A percentile compares a stretch with the other conserved stretches of the same genome.
These are phyloP conservation scores for Aegithalos caudatus DNA, from an alignment of 2,113 vertebrate species.

Conservation along the genomic window DNA sequence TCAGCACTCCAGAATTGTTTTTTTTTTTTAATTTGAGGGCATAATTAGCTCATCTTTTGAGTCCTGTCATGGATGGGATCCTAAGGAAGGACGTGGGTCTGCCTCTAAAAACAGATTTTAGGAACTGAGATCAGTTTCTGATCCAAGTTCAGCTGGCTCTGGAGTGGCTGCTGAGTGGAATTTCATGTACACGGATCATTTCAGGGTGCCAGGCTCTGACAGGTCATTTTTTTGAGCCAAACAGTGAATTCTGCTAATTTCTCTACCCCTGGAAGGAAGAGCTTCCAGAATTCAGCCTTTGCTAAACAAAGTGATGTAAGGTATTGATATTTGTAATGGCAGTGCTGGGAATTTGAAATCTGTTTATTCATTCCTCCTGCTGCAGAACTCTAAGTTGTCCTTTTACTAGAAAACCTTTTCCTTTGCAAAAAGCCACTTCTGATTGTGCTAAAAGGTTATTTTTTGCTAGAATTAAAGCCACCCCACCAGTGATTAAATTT, in stretches of 20 bases:
- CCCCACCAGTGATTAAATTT: background rate
- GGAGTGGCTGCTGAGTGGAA: background rate
- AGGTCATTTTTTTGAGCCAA: background rate
- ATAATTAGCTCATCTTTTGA: background rate
- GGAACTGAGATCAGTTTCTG: background rate
- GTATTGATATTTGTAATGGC: background rate
- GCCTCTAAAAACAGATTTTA: background rate
- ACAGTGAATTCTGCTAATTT: background rate
- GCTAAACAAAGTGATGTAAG: background rate
- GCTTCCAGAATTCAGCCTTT: background rate
- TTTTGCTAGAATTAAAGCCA: background rate
- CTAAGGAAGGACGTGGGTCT: background rate
- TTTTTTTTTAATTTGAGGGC: background rate
- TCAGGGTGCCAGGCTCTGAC: background rate
- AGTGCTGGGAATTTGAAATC: background rate
- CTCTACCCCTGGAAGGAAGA: background rate
- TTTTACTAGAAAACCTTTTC: background rate
- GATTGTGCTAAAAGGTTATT: background rate
- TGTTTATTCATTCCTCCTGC: background rate
- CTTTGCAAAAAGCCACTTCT: background rate
- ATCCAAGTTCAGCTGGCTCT: background rate
- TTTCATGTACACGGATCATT: accelerated
- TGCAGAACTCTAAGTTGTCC: background rate
- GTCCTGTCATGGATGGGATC: background rate
- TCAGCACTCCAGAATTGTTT: background rate